Evolutionary conservation across 2,888 invertebrate species (phyloP).

Genomic region (Epistrophe grossulariae): DNA sequence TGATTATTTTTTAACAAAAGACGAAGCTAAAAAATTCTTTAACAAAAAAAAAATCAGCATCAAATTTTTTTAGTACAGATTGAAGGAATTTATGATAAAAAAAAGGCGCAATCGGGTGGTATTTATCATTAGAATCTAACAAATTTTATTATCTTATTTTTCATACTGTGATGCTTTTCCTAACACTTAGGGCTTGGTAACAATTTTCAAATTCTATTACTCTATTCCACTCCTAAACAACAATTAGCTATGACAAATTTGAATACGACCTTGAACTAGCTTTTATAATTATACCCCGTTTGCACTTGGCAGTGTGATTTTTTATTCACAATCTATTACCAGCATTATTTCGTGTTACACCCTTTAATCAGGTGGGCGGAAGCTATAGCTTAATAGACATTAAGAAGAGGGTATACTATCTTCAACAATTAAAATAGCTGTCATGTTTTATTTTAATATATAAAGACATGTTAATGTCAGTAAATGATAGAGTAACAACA

Average conservation of each 20-base stretch:
- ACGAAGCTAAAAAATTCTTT: too few species aligned
- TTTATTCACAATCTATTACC: constrained; percentile 29
- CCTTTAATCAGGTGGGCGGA: constrained; percentile 60
- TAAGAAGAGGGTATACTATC: constrained; percentile 36
- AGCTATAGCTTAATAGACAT: constrained; percentile 10
- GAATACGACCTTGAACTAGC: constrained; percentile 43
- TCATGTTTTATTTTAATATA: constrained; percentile 18
- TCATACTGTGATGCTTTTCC: not conserved
- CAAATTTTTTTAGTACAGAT: too few species aligned
- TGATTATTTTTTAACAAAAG: too few species aligned
- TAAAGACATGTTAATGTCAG: constrained; percentile 2
- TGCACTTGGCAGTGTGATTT: constrained; percentile 29
- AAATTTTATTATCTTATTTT: not conserved
- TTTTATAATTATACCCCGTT: constrained; percentile 44
- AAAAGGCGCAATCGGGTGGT: not conserved
- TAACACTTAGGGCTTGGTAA: not conserved
- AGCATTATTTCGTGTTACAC: constrained; percentile 47
- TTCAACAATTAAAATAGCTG: constrained; percentile 10
- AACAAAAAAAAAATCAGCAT: too few species aligned
- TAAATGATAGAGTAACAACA: constrained; percentile 38
- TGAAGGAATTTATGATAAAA: not conserved
- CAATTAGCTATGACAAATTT: not conserved
- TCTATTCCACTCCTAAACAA: not conserved
- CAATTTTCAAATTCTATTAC: not conserved
- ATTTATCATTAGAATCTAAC: not conserved